phyloP scores from a whole-genome alignment of 1,140 invertebrate genomes.

The Pseudomyrmex pallidus region DNA sequence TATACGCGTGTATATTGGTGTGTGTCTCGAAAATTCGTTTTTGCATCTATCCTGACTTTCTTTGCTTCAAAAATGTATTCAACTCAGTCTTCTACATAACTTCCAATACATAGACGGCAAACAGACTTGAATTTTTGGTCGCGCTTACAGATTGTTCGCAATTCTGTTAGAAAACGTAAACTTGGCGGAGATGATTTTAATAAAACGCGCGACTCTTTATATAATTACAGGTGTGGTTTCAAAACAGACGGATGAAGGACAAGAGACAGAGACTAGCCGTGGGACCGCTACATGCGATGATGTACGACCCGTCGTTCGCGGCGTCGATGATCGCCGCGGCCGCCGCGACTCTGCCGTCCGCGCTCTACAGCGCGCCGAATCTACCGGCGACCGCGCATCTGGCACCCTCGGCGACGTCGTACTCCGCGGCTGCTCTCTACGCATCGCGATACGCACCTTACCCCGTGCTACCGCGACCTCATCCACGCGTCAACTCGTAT shows the following conservation, averaged over 20 bases:
- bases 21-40: too few species aligned
- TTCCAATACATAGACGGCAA: too few species aligned
- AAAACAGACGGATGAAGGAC: constrained; percentile 99
- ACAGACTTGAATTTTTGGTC: too few species aligned
- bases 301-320: constrained; percentile 96
- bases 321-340: constrained; percentile 96
- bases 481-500: constrained; percentile 65
- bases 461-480: constrained; percentile 72
- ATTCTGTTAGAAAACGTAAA: neutral
- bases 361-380: constrained; percentile 78
- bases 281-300: constrained; percentile 86
- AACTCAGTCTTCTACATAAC: too few species aligned
- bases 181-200: neutral
- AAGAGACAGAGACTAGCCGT: constrained; percentile 97
- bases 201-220: neutral
- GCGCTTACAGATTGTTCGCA: too few species aligned
- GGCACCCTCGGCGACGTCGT: constrained; percentile 26
- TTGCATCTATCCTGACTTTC: too few species aligned
- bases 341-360: constrained; percentile 81
- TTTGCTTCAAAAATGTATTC: too few species aligned
- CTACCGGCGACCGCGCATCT: constrained; percentile 80
- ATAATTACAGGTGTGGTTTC: constrained; percentile 96
- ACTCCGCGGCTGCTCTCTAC: constrained; percentile 78
- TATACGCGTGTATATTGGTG: too few species aligned
- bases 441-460: constrained; percentile 77